phyloP scores from a whole-genome alignment of 2,888 invertebrate genomes.

The Tiliacea aurago region DNA sequence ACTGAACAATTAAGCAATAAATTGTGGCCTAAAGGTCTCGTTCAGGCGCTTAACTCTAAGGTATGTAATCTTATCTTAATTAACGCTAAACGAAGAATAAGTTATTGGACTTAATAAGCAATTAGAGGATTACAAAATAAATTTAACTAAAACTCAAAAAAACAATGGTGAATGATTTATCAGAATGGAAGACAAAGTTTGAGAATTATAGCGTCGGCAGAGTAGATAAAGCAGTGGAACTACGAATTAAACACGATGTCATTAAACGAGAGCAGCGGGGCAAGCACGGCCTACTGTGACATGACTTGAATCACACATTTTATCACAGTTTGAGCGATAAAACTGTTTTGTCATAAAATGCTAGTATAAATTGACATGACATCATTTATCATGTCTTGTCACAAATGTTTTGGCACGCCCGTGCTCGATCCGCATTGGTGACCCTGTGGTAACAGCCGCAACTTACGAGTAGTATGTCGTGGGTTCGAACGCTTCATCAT shows the following conservation, averaged over 20 bases:
- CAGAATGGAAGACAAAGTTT: not conserved
- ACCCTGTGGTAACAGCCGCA: too few relatives aligned
- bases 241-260: not conserved
- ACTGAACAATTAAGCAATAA: constrained; percentile 53
- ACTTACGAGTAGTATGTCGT: too few relatives aligned
- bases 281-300: too few relatives aligned
- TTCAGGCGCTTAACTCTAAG: constrained; percentile 34
- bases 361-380: too few relatives aligned
- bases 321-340: too few relatives aligned
- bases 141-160: not conserved
- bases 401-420: too few relatives aligned
- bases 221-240: not conserved
- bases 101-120: constrained; percentile 10
- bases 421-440: too few relatives aligned
- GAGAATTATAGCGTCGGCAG: not conserved
- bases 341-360: too few relatives aligned
- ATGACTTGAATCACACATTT: too few relatives aligned
- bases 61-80: constrained; percentile 41
- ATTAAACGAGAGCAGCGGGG: too few relatives aligned
- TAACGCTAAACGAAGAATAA: constrained; percentile 25
- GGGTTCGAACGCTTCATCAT: too few relatives aligned
- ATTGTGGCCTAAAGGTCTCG: constrained; percentile 48
- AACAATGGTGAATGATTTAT: not conserved
- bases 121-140: not conserved
- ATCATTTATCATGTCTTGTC: too few relatives aligned